Conservation (phyloP, 2,113 vertebrate species). For the Daphoenositta chrysoptera region DNA sequence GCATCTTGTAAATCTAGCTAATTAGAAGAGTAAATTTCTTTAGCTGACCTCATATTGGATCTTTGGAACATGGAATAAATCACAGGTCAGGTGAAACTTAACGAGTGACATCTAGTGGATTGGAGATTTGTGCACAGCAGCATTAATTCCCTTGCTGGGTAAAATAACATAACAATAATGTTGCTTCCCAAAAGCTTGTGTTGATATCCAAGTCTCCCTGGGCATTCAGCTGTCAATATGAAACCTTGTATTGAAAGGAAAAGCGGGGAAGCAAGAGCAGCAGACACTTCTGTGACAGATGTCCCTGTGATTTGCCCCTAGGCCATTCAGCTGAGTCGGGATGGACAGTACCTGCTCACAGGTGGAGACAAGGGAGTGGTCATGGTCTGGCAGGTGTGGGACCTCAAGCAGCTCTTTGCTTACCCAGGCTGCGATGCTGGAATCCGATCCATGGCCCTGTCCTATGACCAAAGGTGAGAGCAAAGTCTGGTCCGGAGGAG, state of each 20-base stretch:
- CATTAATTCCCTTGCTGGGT: not conserved
- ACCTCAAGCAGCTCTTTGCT: slow-evolving; percentile 89
- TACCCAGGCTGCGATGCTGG: slow-evolving; percentile 96
- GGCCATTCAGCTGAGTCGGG: slow-evolving; percentile 92
- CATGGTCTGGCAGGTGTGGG: slow-evolving; percentile 87
- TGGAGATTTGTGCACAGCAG: not conserved
- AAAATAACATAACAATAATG: not conserved
- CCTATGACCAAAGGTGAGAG: slow-evolving; percentile 93
- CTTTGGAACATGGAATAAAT: not conserved
- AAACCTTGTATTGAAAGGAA: not conserved
- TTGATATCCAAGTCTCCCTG: not conserved
- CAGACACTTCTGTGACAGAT: not conserved
- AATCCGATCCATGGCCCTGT: slow-evolving; percentile 94
- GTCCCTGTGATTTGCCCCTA: slow-evolving; percentile 24
- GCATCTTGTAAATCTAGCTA: not conserved
- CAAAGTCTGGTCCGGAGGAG: not conserved
- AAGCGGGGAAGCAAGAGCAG: not conserved
- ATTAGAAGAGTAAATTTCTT: slow-evolving; percentile 20
- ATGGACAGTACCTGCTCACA: slow-evolving; percentile 94
- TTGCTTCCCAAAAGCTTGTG: not conserved
- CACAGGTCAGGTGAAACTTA: not conserved
- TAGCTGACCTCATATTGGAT: not conserved
- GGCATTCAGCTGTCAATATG: not conserved
- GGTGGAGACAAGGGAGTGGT: slow-evolving; percentile 91
- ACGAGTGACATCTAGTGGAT: not conserved